phyloP scores from a whole-genome alignment of 2,113 vertebrate genomes.

The Tetrao urogallus region DNA sequence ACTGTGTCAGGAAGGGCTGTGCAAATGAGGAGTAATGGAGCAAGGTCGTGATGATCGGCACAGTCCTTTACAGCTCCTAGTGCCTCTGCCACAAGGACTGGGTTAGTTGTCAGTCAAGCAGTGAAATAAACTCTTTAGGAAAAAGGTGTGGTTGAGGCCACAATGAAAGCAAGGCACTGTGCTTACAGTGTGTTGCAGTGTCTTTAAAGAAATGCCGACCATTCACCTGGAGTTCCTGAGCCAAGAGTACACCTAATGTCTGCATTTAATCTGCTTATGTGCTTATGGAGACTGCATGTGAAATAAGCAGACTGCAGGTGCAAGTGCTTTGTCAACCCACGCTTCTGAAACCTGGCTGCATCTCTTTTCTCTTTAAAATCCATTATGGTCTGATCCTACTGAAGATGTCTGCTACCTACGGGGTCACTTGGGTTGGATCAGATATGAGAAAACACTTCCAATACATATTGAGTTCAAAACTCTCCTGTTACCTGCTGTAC shows the following conservation, averaged over 20 bases:
- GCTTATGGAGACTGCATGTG: not conserved
- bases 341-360: not conserved
- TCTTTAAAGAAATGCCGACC: constrained; percentile 12
- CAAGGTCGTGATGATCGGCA: not conserved
- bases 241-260: not conserved
- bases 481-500: not conserved
- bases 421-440: not conserved
- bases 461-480: not conserved
- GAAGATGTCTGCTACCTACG: not conserved
- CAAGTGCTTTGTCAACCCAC: not conserved
- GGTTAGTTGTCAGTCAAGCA: not conserved
- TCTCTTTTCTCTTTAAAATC: constrained; percentile 18
- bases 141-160: not conserved
- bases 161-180: constrained; percentile 3
- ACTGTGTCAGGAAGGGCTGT: constrained; percentile 19
- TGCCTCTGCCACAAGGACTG: not conserved
- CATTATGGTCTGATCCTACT: not conserved
- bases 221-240: not conserved
- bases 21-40: constrained; percentile 17
- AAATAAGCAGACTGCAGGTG: constrained; percentile 51
- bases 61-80: not conserved
- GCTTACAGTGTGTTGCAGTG: not conserved
- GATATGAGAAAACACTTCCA: not conserved
- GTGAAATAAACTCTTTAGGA: constrained; percentile 21
- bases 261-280: constrained; percentile 16